Base-by-base conservation (phyloP, 2,113 vertebrate genomes). In the Pleuronectes platessa region DNA sequence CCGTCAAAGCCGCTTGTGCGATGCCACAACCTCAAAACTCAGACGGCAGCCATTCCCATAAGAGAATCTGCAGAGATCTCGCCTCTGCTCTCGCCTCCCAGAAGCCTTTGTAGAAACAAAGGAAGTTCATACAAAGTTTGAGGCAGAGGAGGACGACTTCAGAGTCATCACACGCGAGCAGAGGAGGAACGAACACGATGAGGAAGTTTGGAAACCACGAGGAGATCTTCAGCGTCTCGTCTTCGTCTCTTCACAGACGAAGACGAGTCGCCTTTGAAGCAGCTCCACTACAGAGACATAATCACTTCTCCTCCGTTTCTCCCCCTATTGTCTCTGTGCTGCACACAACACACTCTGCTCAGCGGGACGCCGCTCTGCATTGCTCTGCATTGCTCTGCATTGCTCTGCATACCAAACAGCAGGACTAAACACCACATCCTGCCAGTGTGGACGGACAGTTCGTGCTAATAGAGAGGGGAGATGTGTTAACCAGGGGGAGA, bases 81-180 rank as follows among this genome's bases (percentile, higher is more conserved):
- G 49, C 74, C 68, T 87, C 86, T 70, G 76, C 81, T 76, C 76
- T 75, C 73, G 68, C 76, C 72, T 81, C 76, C 73, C 68, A 81
- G 31, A 71, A 74, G 71, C 69, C 63, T 88, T 85, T 86, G 64
- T 70, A 55, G 79, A 82, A 86, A 80, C 59, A 86, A 87, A 86
- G 77, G 42, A 63, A 82, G 86, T 88, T 90, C 77, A 77, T 68
- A 72, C 80, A 84, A 89, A 89, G 89, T 86, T 90, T 89, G 80
- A 79, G 61, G 58, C 71, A 42, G 40, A 42, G 65, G 73, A 71
- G 60, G 63, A 79, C 61, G 60, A 81, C 82, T 88, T 89, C 71
- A 79, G 61, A 87, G 58, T 75, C 20, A 63, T 89, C 75, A 70
- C 5, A 58, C 61, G 67, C 61, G 67, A 73, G 82, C 40, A 4